Evolutionary conservation across 2,797 vertebrate genomes (phyloP).

Genomic region (Peromyscus aztecus): DNA sequence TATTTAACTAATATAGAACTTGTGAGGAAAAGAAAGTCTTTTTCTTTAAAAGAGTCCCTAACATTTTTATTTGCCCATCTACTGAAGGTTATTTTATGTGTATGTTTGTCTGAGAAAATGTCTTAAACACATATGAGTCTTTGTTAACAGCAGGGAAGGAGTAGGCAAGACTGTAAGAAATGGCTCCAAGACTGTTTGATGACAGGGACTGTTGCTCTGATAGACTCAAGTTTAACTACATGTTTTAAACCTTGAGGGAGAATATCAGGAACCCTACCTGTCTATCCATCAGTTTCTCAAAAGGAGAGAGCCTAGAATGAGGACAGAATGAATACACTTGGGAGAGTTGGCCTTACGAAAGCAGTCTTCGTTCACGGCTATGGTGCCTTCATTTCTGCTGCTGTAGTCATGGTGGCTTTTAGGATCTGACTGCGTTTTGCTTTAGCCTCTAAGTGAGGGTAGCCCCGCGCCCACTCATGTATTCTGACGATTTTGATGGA

Average conservation of each 20-base stretch:
- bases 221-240: neutral
- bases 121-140: neutral
- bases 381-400: neutral
- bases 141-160: neutral
- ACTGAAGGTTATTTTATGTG: too few relatives aligned
- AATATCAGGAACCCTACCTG: neutral
- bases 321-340: neutral
- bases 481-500: conserved; percentile 4
- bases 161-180: neutral
- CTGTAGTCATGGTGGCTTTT: neutral
- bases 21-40: conserved; percentile 21
- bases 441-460: neutral
- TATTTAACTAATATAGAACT: neutral
- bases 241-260: neutral
- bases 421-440: neutral
- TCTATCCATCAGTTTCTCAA: neutral
- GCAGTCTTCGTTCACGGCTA: neutral
- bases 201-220: neutral
- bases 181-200: neutral
- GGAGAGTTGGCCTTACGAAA: neutral
- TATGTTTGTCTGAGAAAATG: too few relatives aligned
- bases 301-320: neutral
- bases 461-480: neutral
- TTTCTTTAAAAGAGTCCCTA: too few relatives aligned
- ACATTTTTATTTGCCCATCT: too few relatives aligned